These are phyloP conservation scores for Rugalucina vietnamica DNA, from an alignment of 2,888 invertebrate species.

Conservation along the genomic window DNA sequence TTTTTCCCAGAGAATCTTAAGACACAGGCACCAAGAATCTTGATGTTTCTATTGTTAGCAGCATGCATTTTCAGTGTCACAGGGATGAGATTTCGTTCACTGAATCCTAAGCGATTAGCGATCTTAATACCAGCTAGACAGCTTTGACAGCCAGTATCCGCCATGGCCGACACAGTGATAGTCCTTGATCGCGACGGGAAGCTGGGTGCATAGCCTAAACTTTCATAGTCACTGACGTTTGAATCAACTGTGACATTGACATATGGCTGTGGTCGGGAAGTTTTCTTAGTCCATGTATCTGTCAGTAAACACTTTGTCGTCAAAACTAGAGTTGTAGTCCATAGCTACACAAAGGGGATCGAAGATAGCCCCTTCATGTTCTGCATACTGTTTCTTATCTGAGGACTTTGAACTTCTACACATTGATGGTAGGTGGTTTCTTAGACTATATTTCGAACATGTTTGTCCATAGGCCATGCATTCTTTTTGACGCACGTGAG, in stretches of 20 bases:
- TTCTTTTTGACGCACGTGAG: conserved; percentile 34
- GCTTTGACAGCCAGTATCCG: conserved; percentile 67
- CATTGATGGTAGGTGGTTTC: conserved; percentile 55
- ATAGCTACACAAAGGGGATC: no score
- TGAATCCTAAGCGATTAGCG: conserved; percentile 56
- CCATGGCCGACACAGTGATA: conserved; percentile 48
- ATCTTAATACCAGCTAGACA: conserved; percentile 67
- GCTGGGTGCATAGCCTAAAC: conserved; percentile 37
- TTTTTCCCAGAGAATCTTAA: conserved; percentile 61
- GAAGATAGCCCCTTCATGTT: no score
- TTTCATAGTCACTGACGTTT: conserved; percentile 36
- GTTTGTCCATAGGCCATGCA: conserved; percentile 62
- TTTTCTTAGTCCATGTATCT: conserved; percentile 37
- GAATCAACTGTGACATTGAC: conserved; percentile 30
- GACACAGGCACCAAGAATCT: conserved; percentile 67
- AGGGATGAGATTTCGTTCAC: conserved; percentile 64
- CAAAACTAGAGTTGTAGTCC: no score
- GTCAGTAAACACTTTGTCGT: no score
- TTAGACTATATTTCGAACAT: conserved; percentile 50
- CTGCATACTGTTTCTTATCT: no score
- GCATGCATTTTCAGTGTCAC: conserved; percentile 71
- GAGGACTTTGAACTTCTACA: conserved; percentile 63
- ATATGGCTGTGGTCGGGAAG: conserved; percentile 56
- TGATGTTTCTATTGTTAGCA: conserved; percentile 67
- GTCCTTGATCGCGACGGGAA: no score